Conservation (phyloP, 2,797 vertebrate species). For the Zenarchopterus dispar region DNA sequence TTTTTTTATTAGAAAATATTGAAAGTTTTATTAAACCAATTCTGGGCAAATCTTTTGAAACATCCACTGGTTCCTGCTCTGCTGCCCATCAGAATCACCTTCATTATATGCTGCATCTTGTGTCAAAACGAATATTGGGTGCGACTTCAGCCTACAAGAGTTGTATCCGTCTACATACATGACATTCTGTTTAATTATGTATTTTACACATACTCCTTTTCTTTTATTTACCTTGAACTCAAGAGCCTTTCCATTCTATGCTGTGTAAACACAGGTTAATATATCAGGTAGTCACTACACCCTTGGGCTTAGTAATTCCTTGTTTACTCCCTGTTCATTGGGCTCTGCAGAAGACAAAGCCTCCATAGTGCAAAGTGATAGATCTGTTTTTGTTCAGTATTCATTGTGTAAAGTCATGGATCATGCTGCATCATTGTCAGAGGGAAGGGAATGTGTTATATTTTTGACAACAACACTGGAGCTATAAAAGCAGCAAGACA, state of each 20-base stretch:
- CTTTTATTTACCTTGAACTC: constrained; percentile 50
- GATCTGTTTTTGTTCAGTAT: constrained; percentile 26
- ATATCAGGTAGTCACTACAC: constrained; percentile 38
- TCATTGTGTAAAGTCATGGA: constrained; percentile 4
- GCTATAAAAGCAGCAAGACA: constrained; percentile 52
- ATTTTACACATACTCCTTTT: constrained; percentile 18
- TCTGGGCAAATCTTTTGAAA: too few species aligned
- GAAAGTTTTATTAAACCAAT: too few species aligned
- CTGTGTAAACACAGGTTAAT: constrained; percentile 37
- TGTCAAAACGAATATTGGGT: constrained; percentile 8
- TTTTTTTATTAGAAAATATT: too few species aligned
- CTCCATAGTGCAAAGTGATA: background rate
- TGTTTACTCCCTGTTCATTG: constrained; percentile 52
- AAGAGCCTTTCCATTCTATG: constrained; percentile 13
- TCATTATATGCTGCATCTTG: background rate
- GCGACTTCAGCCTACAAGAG: constrained; percentile 4
- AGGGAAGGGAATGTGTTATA: background rate
- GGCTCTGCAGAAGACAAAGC: constrained; percentile 23
- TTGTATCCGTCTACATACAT: constrained; percentile 36
- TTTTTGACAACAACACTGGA: background rate
- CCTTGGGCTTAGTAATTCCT: constrained; percentile 26
- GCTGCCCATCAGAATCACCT: background rate
- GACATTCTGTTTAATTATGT: constrained; percentile 10
- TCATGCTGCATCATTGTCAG: constrained; percentile 13
- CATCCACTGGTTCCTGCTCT: background rate